Evolutionary conservation across 2,113 vertebrate species (phyloP).

Genomic region (Salvelinus fontinalis): DNA sequence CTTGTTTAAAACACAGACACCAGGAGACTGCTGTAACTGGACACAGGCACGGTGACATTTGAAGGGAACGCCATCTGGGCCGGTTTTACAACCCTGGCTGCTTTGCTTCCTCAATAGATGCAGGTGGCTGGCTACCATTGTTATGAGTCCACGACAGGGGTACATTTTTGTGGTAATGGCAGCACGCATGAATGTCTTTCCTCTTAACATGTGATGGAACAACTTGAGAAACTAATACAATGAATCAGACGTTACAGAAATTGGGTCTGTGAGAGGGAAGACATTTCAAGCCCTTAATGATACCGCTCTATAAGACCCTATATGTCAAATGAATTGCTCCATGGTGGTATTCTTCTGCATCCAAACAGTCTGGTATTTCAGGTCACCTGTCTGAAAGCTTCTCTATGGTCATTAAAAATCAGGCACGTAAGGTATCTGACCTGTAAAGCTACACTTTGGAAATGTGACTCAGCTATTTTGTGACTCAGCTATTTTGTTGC

Average conservation of each 20-base stretch:
- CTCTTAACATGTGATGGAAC: background rate
- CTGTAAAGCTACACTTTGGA: too few relatives aligned
- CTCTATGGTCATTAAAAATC: too few relatives aligned
- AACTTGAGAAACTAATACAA: background rate
- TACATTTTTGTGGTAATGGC: background rate
- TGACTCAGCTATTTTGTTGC: too few relatives aligned
- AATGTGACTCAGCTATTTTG: too few relatives aligned
- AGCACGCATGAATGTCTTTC: background rate
- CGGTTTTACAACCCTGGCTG: background rate
- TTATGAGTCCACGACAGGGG: background rate
- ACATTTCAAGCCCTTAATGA: background rate
- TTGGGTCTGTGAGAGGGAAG: background rate
- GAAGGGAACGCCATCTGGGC: constrained; percentile 7
- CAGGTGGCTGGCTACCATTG: constrained; percentile 1
- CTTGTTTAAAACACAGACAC: background rate
- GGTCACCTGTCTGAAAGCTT: too few relatives aligned
- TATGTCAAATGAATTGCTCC: background rate
- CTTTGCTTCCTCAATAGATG: background rate
- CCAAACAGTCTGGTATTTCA: too few relatives aligned
- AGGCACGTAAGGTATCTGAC: too few relatives aligned
- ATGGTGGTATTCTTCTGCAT: too few relatives aligned
- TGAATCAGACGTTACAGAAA: background rate
- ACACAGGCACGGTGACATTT: background rate
- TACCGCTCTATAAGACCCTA: background rate
- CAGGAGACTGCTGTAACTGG: background rate